Conservation (phyloP, 2,888 invertebrate species). For the Auanema freiburgensis region DNA sequence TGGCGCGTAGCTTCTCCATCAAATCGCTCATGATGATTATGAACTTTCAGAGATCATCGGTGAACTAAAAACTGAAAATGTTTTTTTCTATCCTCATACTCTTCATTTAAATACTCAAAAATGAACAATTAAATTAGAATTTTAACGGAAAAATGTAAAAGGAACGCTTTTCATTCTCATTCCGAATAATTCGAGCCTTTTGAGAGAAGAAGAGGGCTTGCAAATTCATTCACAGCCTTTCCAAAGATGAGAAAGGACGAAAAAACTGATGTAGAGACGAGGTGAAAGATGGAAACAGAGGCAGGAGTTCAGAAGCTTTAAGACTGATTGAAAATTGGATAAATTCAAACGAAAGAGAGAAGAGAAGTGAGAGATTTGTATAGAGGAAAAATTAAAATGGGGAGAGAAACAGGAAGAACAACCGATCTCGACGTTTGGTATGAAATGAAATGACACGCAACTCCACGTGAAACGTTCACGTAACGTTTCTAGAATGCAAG, state of each 20-base stretch:
- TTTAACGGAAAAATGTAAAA: too few relatives aligned
- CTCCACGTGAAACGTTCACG: too few relatives aligned
- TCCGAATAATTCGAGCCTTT: background rate
- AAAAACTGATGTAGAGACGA: background rate
- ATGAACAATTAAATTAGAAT: too few relatives aligned
- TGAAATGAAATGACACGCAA: background rate
- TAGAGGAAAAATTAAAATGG: background rate
- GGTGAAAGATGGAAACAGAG: background rate
- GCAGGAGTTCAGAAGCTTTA: background rate
- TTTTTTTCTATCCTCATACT: background rate
- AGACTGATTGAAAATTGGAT: background rate
- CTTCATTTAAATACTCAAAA: too few relatives aligned
- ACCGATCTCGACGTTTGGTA: background rate
- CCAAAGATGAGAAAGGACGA: background rate
- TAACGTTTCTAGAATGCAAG: background rate
- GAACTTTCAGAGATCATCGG: background rate
- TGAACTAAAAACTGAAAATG: background rate
- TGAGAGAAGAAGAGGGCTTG: background rate
- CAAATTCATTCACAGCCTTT: background rate
- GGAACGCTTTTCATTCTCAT: too few relatives aligned
- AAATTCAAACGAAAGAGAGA: slow-evolving; percentile 10
- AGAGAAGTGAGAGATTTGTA: slow-evolving; percentile 16
- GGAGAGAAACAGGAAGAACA: background rate
- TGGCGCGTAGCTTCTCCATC: slow-evolving; percentile 3
- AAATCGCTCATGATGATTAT: background rate